These are phyloP conservation scores for Sebastolobus altivelis DNA, from an alignment of 2,797 vertebrate genomes.

Conservation along the genomic window DNA sequence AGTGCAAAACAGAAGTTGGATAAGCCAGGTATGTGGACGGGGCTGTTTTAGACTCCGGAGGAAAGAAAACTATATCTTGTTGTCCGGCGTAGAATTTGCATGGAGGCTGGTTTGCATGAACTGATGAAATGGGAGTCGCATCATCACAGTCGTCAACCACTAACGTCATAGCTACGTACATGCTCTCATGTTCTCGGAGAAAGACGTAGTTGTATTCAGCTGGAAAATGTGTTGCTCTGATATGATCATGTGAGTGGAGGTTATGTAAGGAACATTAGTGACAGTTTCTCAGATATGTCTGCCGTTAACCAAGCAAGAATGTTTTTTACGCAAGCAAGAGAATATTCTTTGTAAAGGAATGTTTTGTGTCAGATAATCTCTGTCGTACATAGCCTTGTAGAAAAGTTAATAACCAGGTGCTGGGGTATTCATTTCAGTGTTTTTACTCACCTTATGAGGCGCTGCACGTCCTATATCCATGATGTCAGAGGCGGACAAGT, in stretches of 20 bases:
- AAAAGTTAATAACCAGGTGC: constrained; percentile 72
- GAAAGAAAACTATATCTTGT: constrained; percentile 7
- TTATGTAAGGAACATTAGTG: constrained; percentile 13
- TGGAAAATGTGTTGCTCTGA: not conserved
- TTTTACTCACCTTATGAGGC: constrained; percentile 49
- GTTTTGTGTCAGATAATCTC: constrained; percentile 44
- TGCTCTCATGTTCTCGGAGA: constrained; percentile 39
- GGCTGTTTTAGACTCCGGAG: not conserved
- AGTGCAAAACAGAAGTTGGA: constrained; percentile 6
- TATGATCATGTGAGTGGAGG: constrained; percentile 21
- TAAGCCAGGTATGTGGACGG: not conserved
- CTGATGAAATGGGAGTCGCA: constrained; percentile 19
- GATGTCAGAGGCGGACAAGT: constrained; percentile 60
- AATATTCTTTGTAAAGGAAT: constrained; percentile 37
- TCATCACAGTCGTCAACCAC: not conserved
- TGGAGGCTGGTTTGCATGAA: constrained; percentile 69
- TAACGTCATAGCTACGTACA: constrained; percentile 29
- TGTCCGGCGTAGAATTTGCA: constrained; percentile 55
- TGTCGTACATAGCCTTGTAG: constrained; percentile 27
- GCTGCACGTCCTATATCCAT: constrained; percentile 34
- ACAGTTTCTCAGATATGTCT: constrained; percentile 1
- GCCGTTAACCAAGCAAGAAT: constrained; percentile 15
- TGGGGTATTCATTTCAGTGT: constrained; percentile 37
- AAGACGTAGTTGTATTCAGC: constrained; percentile 19
- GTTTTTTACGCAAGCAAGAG: constrained; percentile 15